Conservation (phyloP, 2,797 vertebrate genomes). For the Esox masquinongy region DNA sequence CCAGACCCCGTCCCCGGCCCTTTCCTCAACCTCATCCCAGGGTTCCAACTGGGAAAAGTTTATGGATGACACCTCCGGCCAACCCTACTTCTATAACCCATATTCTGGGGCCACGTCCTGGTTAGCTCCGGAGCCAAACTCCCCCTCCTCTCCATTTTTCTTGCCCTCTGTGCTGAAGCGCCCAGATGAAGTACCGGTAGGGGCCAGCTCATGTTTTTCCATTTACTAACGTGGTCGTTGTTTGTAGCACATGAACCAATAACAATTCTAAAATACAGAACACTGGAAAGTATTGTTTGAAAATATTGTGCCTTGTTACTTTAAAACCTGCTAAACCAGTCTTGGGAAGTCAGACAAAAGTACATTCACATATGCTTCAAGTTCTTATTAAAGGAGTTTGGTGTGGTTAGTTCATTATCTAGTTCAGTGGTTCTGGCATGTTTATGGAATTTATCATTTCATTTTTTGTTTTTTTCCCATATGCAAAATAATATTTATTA, state of each 20-base stretch:
- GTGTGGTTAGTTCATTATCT: neutral
- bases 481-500: neutral
- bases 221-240: neutral
- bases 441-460: no score
- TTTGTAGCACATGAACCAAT: neutral
- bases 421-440: neutral
- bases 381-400: neutral
- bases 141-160: slow-evolving; percentile 21
- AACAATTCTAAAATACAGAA: neutral
- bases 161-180: neutral
- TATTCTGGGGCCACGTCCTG: slow-evolving; percentile 80
- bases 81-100: slow-evolving; percentile 82
- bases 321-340: neutral
- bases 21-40: slow-evolving; percentile 48
- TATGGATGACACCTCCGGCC: slow-evolving; percentile 77
- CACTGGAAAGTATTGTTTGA: neutral
- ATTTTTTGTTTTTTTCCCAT: neutral
- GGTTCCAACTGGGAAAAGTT: slow-evolving; percentile 77
- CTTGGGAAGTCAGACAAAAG: neutral
- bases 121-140: slow-evolving; percentile 59
- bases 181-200: slow-evolving; percentile 70
- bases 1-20: neutral
- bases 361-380: neutral
- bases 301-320: neutral
- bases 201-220: neutral